Evolutionary conservation across 2,113 vertebrate species (phyloP), one percentile per base, ranked within the genome.

Genomic region (Columbina picui): DNA sequence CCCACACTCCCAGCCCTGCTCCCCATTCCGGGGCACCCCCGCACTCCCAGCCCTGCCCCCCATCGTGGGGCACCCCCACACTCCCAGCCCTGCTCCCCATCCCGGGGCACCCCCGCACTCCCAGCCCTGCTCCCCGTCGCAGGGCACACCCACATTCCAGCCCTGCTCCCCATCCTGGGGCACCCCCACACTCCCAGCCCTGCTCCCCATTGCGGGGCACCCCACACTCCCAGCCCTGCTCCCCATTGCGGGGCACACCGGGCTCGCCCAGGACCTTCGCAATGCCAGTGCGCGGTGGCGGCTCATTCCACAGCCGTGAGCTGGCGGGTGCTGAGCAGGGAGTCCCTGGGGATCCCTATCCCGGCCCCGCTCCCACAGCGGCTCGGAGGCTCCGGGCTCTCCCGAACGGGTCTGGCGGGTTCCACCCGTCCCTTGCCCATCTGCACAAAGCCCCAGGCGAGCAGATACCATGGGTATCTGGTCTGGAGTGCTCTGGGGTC

Each of bases 331-430:
- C 38, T 11, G 18, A 45, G 36, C n/a, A 56, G 47, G 12, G n/a
- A 18, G 15, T 49, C 22, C 8, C 34, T 1, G 9, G 60, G 45
- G 32, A 57, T 14, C 22, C 22, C 41, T 23, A 7, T 23, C 45
- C 69, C 11, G 34, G 22, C 9, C 39, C 5, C 0, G 0, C 21
- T 65, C 71, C 70, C 2, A 1, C 25, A 6, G 18, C 1, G 4
- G 57, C 53, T 30, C 7, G 1, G 67, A 21, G 38, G 61, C 61
- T 39, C 52, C 71, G 1, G 1, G 55, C 15, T 1, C 65, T 60
- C 4, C 85, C 18, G 34, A 63, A 77, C 53, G 10, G 78, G 56
- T 92, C 85, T 25, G 67, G 77, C 36, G 0, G 49, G 82, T 81
- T 80, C 8, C 4, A 61, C 68, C 1, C 0, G 63, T 67, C 41